Evolutionary conservation across 2,797 vertebrate genomes (phyloP).

Genomic region (Falco novaeseelandiae): DNA sequence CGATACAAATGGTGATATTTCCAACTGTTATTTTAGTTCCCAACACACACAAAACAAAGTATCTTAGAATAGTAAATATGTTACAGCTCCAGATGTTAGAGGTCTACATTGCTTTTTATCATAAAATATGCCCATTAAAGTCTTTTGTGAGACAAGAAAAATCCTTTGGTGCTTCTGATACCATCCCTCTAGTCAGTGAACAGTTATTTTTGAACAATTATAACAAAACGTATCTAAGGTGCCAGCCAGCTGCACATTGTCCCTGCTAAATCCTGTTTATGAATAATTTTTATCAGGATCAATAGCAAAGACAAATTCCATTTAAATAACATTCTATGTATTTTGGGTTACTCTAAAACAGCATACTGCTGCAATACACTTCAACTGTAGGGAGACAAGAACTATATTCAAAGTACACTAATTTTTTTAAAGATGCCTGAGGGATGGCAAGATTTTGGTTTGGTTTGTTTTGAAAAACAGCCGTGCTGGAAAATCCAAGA

Average conservation of each 20-base stretch:
- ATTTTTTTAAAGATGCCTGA: neutral
- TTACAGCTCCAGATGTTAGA: neutral
- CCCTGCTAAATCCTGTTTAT: neutral
- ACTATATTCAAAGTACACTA: neutral
- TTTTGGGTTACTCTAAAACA: neutral
- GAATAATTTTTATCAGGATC: neutral
- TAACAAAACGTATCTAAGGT: accelerated
- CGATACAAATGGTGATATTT: neutral
- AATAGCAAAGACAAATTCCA: neutral
- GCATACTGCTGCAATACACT: neutral
- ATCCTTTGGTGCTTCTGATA: neutral
- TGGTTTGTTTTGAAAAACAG: neutral
- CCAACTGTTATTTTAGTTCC: neutral
- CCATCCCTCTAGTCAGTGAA: neutral
- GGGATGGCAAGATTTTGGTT: neutral
- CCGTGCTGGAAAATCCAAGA: neutral
- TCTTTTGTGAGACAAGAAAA: neutral
- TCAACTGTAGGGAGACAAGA: neutral
- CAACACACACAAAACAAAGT: neutral
- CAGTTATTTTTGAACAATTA: neutral
- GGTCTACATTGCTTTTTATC: neutral
- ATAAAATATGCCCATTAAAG: neutral
- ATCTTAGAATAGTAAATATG: neutral
- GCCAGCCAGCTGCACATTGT: neutral
- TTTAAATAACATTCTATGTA: neutral